Conservation (phyloP, 2,888 invertebrate genomes). For the Carcina quercana region DNA sequence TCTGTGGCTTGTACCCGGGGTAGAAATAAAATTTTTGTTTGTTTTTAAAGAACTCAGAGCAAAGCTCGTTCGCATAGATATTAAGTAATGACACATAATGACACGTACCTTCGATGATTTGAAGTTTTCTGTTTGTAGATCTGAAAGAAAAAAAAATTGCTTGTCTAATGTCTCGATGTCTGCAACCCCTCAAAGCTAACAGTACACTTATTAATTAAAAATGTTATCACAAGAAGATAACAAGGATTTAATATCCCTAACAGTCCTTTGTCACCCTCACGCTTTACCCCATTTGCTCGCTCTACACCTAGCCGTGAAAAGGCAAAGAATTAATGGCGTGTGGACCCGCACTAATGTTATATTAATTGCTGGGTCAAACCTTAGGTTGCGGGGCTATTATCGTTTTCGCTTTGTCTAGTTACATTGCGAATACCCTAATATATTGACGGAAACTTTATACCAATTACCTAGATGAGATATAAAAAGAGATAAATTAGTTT, state of each 20-base stretch:
- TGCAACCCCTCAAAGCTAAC: too few relatives aligned
- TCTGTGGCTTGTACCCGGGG: too few relatives aligned
- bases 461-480: too few relatives aligned
- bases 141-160: background rate
- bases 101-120: too few relatives aligned
- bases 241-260: background rate
- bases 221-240: background rate
- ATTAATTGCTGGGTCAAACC: constrained; percentile 10
- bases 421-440: background rate
- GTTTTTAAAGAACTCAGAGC: too few relatives aligned
- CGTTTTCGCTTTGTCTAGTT: background rate
- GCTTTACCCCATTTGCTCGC: background rate
- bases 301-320: constrained; percentile 1
- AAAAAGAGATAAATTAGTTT: too few relatives aligned
- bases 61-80: too few relatives aligned
- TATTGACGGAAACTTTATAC: too few relatives aligned
- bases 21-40: too few relatives aligned
- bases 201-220: background rate
- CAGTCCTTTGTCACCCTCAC: background rate
- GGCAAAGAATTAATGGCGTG: constrained; percentile 7
- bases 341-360: constrained; percentile 9
- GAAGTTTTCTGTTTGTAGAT: too few relatives aligned
- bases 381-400: constrained; percentile 5
- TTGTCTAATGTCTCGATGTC: background rate
- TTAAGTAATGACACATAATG: too few relatives aligned